Evolutionary conservation across 1,140 invertebrate genomes (phyloP), one percentile per base, ranked within the genome.

Genomic region (Drosophila santomea): DNA sequence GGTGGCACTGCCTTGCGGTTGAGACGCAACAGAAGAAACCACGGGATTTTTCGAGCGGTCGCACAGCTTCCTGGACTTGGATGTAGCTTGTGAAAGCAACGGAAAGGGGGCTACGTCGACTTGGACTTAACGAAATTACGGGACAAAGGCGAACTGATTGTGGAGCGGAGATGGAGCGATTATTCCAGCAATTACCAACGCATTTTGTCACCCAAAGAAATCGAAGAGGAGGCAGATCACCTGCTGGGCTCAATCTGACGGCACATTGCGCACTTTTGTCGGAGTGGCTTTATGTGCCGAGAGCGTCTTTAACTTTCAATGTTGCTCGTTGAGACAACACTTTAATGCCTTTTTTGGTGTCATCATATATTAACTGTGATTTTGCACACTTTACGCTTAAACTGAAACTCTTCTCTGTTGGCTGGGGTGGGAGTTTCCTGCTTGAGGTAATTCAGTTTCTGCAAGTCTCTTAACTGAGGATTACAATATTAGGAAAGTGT

Each of bases 151-250:
- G 23, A 28, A 48, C 52, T 85, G 81, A 85, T 85, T 85, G 75
- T 57, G 43, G 39, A 38, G 63, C 58, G 48, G 48, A 17, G 48
- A n/a, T 51, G 48, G 48, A 51, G 48, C 48, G 48, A 67, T 67
- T 74, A 78, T 85, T 71, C 73, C 78, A 85, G 60, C 81, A 85
- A 85, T 85, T 85, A 85, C 78, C 61, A 67, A 78, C 56, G 78
- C 68, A 80, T 85, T 85, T 85, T 80, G 77, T 84, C 81, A 84
- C 81, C 73, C 74, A 67, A 56, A 73, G 41, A 12, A 76, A 25
- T 14, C 15, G 45, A 20, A 44, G n/a, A 1, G 35, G 56, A 48
- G 32, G 17, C 28, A 45, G 36, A 74, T 52, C 81, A 85, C 81
- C 81, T 85, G 81, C 81, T 84, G 81, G 45, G 77, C 54, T 11